These are phyloP conservation scores for Ibycter americanus DNA, from an alignment of 2,797 vertebrate species.

Conservation along the genomic window DNA sequence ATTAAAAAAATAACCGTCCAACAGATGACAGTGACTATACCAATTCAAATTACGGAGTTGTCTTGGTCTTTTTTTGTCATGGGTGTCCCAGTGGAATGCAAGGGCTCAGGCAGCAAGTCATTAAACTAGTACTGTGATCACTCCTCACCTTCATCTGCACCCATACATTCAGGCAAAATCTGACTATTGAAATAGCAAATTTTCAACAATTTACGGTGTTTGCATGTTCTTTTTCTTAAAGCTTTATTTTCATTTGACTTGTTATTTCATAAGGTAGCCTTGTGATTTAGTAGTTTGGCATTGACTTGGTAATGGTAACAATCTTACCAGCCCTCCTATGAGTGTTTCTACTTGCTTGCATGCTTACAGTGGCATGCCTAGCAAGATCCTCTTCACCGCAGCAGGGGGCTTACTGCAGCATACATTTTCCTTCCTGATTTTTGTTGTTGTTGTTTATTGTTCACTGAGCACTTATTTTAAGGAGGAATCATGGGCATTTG, in stretches of 20 bases:
- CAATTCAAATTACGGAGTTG: neutral
- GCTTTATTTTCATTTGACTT: neutral
- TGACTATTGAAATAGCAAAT: neutral
- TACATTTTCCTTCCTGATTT: neutral
- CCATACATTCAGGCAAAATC: neutral
- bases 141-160: neutral
- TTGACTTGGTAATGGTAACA: neutral
- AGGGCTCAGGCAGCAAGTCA: neutral
- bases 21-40: neutral
- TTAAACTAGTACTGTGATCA: neutral
- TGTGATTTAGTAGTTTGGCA: neutral
- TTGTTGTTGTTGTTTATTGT: neutral
- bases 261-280: neutral
- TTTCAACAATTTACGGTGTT: neutral
- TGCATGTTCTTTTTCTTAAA: neutral
- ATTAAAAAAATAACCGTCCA: neutral
- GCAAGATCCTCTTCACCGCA: neutral
- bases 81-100: neutral
- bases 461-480: conserved; percentile 70
- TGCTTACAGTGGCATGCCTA: neutral
- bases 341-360: neutral
- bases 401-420: neutral
- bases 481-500: conserved; percentile 78
- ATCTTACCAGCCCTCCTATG: neutral
- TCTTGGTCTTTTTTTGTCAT: neutral